Evolutionary conservation across 2,888 invertebrate genomes (phyloP).

Genomic region (Campoplex nolae): DNA sequence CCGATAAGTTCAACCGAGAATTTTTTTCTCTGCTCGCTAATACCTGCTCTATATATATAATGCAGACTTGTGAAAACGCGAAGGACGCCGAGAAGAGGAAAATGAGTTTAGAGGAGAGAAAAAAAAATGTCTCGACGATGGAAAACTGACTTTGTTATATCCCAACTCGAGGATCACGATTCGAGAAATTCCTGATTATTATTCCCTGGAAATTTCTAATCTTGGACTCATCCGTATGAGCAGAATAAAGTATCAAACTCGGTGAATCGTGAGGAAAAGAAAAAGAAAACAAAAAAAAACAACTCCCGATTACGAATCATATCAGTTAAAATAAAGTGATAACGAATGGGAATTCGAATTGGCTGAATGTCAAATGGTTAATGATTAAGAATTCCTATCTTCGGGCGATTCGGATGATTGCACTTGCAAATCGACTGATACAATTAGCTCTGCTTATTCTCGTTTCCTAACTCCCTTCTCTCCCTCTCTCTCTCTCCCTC

Average conservation of each 20-base stretch:
- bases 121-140: constrained; percentile 12
- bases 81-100: background rate
- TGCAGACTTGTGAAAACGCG: constrained; percentile 26
- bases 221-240: background rate
- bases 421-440: constrained; percentile 25
- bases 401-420: constrained; percentile 15
- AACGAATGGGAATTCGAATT: background rate
- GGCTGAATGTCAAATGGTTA: background rate
- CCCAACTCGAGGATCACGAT: background rate
- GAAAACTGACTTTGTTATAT: constrained; percentile 5
- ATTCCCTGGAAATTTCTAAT: background rate
- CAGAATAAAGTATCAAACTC: background rate
- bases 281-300: background rate
- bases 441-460: constrained; percentile 22
- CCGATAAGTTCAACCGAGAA: constrained; percentile 57
- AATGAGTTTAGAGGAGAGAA: background rate
- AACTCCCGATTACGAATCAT: background rate
- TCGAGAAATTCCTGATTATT: background rate
- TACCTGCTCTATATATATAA: constrained; percentile 37
- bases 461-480: background rate
- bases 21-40: constrained; percentile 39
- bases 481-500: background rate
- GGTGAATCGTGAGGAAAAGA: background rate
- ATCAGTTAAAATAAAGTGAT: background rate
- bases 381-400: constrained; percentile 21